These are phyloP conservation scores for Macaria liturata DNA, from an alignment of 2,888 invertebrate genomes.

Conservation along the genomic window DNA sequence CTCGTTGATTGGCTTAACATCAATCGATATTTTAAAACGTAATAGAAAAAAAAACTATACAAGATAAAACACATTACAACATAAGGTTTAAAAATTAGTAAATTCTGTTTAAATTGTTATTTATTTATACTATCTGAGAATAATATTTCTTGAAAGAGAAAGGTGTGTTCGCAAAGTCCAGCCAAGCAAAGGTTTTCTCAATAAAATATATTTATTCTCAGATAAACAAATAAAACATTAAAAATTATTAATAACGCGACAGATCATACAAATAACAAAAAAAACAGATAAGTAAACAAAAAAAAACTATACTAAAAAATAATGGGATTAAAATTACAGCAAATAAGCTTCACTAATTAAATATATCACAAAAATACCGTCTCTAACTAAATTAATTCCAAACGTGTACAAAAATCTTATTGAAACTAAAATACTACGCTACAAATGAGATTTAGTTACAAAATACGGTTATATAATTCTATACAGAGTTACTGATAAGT, in stretches of 20 bases:
- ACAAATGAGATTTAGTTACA: conserved; percentile 46
- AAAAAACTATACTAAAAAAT: conserved; percentile 7
- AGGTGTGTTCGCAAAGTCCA: too few relatives aligned
- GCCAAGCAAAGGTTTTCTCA: too few relatives aligned
- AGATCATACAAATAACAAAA: too few relatives aligned
- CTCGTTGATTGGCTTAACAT: conserved; percentile 11
- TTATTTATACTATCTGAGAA: too few relatives aligned
- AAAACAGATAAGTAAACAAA: background rate
- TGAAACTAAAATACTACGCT: conserved; percentile 38
- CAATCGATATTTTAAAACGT: conserved; percentile 12
- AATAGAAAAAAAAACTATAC: conserved; percentile 2
- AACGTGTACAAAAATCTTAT: conserved; percentile 40
- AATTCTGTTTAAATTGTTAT: too few relatives aligned
- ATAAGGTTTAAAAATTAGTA: background rate
- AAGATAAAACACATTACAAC: conserved; percentile 7
- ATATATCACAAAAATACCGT: conserved; percentile 38
- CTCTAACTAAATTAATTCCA: conserved; percentile 27
- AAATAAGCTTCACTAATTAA: conserved; percentile 19
- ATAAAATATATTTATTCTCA: too few relatives aligned
- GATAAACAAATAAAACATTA: too few relatives aligned
- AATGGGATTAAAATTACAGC: conserved; percentile 11
- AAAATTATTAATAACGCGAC: too few relatives aligned
- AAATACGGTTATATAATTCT: conserved; percentile 1
- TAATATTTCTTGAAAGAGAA: too few relatives aligned
- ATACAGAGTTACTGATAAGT: too few relatives aligned